A percentile compares a stretch with the other conserved stretches of the same genome.
phyloP scores from a whole-genome alignment of 2,113 vertebrate species.

The Camelus dromedarius region DNA sequence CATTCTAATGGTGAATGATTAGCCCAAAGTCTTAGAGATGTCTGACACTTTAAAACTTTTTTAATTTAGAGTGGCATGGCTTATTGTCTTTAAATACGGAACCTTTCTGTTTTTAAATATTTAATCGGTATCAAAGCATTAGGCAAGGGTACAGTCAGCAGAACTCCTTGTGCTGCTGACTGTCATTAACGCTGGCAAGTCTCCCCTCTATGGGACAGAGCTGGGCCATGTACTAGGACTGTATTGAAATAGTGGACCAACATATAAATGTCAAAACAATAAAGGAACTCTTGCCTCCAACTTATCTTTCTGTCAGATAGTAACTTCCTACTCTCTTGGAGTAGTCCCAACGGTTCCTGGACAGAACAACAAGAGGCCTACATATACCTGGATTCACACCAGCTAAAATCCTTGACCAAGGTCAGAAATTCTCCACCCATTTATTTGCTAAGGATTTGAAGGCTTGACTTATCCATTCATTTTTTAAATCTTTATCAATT shows the following conservation, averaged over 20 bases:
- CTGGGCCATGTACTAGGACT: slow-evolving; percentile 54
- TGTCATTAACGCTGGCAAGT: slow-evolving; percentile 69
- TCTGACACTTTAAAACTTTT: slow-evolving; percentile 61
- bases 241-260: slow-evolving; percentile 71
- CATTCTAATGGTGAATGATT: slow-evolving; percentile 55
- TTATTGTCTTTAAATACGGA: slow-evolving; percentile 64
- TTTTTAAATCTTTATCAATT: slow-evolving; percentile 2
- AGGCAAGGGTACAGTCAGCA: slow-evolving; percentile 72
- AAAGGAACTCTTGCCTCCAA: slow-evolving; percentile 68
- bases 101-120: slow-evolving; percentile 77
- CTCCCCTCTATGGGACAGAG: background rate
- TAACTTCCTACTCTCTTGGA: slow-evolving; percentile 53
- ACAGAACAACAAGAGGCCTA: background rate
- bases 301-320: slow-evolving; percentile 53
- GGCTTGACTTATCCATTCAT: background rate
- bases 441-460: slow-evolving; percentile 20
- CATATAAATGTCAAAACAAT: slow-evolving; percentile 75
- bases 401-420: background rate
- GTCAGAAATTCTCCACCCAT: background rate
- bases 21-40: background rate
- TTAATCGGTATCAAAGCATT: slow-evolving; percentile 82
- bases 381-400: background rate
- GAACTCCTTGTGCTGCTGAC: slow-evolving; percentile 77
- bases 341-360: background rate
- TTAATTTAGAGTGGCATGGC: slow-evolving; percentile 58